Evolutionary conservation across 2,797 vertebrate genomes (phyloP).

Genomic region (Parauchenoglanis punctatus): DNA sequence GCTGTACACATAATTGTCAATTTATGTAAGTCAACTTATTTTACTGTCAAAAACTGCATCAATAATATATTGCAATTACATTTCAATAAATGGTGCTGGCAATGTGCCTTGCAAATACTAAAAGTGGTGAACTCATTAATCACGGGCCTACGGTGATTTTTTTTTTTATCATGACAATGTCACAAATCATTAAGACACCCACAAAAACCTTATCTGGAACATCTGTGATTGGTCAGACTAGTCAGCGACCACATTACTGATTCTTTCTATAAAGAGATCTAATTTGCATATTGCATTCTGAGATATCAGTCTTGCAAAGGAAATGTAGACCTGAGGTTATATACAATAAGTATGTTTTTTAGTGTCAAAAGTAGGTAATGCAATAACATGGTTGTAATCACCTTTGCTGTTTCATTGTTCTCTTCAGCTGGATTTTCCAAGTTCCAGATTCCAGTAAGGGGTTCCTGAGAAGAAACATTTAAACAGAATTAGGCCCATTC

Average conservation of each 20-base stretch:
- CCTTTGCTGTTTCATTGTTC: conserved; percentile 66
- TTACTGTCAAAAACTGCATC: neutral
- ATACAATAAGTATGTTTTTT: conserved; percentile 8
- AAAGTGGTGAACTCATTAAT: neutral
- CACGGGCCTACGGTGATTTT: neutral
- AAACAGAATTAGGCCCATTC: conserved; percentile 2
- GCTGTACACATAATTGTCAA: neutral
- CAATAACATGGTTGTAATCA: conserved; percentile 45
- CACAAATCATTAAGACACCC: conserved; percentile 14
- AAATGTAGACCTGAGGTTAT: conserved; percentile 10
- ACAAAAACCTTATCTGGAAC: conserved; percentile 8
- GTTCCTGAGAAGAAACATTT: conserved; percentile 49
- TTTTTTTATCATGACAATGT: neutral
- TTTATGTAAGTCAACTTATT: neutral
- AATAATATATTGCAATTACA: neutral
- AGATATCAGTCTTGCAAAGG: conserved; percentile 12
- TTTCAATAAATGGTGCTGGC: neutral
- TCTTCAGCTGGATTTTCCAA: conserved; percentile 58
- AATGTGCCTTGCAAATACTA: neutral
- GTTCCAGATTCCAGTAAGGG: conserved; percentile 72
- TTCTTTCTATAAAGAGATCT: neutral
- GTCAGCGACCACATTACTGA: neutral
- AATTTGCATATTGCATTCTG: conserved; percentile 20
- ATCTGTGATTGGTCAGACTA: conserved; percentile 23
- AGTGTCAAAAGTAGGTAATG: neutral